Evolutionary conservation across 1,140 invertebrate genomes (phyloP), one percentile per base, ranked within the genome.

Genomic region (Venturia canescens): DNA sequence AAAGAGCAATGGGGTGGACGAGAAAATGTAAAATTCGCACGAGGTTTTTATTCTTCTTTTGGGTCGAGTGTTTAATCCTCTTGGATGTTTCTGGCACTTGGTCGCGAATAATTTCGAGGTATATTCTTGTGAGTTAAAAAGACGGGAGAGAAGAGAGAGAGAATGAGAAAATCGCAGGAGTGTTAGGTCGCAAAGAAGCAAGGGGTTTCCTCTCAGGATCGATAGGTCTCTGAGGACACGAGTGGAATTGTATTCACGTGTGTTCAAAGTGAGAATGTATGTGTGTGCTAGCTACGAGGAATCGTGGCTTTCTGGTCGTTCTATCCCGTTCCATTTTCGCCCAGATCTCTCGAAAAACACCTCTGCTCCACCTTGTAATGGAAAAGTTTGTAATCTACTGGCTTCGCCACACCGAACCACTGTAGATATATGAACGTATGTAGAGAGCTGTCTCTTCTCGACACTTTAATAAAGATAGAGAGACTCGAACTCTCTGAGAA

Each of bases 381-480:
- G 60, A 77, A 77, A 77, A 77, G 75, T 77, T 77, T 63, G 75
- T 77, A 77, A 77, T 77, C 75, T 63, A 77, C 57, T 63, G 75
- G 9, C 34, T 44, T 60, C 5, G 48, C 11, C 66, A 60, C 75
- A 77, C 7, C 23, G n/a, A n/a, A 63, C 6, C 27, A 63, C 34
- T n/a, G 44, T 48, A n/a, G n/a, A 50, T 16, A 13, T 53, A 18
- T 26, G 15, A 23, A 26, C n/a, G 9, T 53, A 18, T 15, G 4
- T 48, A n/a, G 18, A 29, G 26, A 50, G 23, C 44, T 27, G 27
- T 50, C 60, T 63, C 16, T 63, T 63, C 23, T 63, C 60, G 21
- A 63, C n/a, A 53, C 5, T 23, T 1, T 63, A 63, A 63, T 18
- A 63, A 63, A 69, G 29, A 69, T 69, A 34, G 15, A 69, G 27